Evolutionary conservation across 2,797 vertebrate species (phyloP).

Genomic region (Atherinosoma microstoma): DNA sequence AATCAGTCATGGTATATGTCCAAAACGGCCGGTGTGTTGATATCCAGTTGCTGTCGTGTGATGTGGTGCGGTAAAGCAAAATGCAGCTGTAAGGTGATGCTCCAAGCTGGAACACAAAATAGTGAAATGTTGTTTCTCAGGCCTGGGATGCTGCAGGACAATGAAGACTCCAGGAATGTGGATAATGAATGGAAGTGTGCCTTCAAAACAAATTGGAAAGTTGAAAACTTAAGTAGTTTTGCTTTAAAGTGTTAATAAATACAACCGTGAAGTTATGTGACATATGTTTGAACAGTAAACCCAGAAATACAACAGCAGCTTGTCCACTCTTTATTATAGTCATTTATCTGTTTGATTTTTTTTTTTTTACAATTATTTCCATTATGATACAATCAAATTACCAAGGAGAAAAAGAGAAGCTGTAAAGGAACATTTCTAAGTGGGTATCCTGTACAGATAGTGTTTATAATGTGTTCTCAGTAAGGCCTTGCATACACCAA

Average conservation of each 20-base stretch:
- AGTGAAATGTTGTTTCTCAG: background rate
- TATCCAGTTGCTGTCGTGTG: background rate
- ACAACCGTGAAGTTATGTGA: background rate
- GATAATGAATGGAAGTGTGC: background rate
- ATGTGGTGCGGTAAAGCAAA: background rate
- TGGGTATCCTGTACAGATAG: slow-evolving; percentile 46
- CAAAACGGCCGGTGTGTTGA: background rate
- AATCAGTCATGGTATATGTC: background rate
- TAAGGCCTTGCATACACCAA: slow-evolving; percentile 54
- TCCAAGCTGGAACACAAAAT: background rate
- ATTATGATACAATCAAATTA: slow-evolving; percentile 68
- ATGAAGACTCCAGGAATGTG: background rate
- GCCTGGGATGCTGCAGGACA: background rate
- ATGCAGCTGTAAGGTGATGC: background rate
- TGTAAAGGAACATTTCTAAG: slow-evolving; percentile 52
- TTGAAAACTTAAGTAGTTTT: background rate
- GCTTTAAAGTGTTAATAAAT: background rate
- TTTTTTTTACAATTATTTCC: slow-evolving; percentile 50
- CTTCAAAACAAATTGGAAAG: background rate
- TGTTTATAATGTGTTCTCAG: slow-evolving; percentile 57
- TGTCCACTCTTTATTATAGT: slow-evolving; percentile 69
- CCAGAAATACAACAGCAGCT: slow-evolving; percentile 16
- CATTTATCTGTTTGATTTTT: slow-evolving; percentile 32
- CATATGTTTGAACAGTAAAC: background rate
- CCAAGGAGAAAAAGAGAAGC: slow-evolving; percentile 36